Conservation (phyloP, 2,113 vertebrate genomes). For the Trogon melanurus region DNA sequence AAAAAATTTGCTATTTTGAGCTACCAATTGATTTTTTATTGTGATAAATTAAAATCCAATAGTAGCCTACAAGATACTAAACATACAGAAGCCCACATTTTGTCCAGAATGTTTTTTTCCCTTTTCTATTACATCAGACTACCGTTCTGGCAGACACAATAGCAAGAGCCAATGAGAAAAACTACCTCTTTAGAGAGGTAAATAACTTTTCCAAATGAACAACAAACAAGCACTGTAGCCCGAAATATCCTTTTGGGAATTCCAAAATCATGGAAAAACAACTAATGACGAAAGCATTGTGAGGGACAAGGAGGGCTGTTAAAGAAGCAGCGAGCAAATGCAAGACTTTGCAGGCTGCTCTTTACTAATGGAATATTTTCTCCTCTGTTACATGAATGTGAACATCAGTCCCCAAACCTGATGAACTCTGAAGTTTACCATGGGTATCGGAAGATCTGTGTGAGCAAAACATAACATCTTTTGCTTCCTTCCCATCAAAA, state of each 20-base stretch:
- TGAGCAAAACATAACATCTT: neutral
- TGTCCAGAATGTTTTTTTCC: neutral
- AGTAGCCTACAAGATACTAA: conserved; percentile 51
- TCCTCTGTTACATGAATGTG: neutral
- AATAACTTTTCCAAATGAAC: neutral
- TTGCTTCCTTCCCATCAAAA: neutral
- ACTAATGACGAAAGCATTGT: neutral
- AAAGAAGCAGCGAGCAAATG: neutral
- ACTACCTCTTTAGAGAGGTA: neutral
- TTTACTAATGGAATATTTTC: neutral
- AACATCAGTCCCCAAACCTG: neutral
- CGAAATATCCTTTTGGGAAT: neutral
- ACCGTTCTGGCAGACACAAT: neutral
- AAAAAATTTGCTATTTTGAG: conserved; percentile 63
- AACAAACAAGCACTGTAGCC: neutral
- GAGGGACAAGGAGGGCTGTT: neutral
- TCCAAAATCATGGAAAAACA: neutral
- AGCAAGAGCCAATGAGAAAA: neutral
- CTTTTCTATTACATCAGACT: conserved; percentile 8
- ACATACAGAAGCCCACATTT: conserved; percentile 16
- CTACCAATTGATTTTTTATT: conserved; percentile 72
- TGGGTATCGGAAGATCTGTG: neutral
- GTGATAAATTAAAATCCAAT: conserved; percentile 75
- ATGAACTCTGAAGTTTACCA: neutral
- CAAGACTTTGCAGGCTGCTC: neutral